Base-by-base conservation (phyloP, 1,140 invertebrate genomes). In the Melanaphis sacchari region DNA sequence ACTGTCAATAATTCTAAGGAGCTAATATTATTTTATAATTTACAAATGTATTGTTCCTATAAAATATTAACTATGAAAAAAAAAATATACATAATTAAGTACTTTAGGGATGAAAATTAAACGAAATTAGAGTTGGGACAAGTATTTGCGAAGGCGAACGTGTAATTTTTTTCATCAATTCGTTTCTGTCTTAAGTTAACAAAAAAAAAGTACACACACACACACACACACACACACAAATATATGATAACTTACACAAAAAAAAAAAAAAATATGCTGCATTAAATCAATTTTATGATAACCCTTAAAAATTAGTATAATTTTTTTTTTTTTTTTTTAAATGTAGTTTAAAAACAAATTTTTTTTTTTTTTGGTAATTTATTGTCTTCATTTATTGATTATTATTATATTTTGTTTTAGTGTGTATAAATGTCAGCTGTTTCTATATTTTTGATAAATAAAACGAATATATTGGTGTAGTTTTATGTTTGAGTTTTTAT, bases 321-420 rank as follows among this genome's bases (percentile, higher is more conserved):
- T 59, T 9, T 26, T 66, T 66, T 59, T 59, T 59, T 54, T 59
- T 31, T 31, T 66, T 66, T 11, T 11, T 9, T 4, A 59, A 59
- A 66, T 4, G 4, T n/a, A 31, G 59, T n/a, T 76, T 76, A 31
- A 76, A 76, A 76, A 76, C 31, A 76, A 31, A 76, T 76, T 76
- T 76, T 76, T n/a, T 76, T 76, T 76, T 76, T 76, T n/a, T 76
- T 76, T 76, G n/a, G 59, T 76, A n/a, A n/a, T n/a, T 76, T n/a
- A 76, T 76, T 36, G 15, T 76, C 4, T 4, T 1, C 1, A 6
- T 2, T 4, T 18, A 5, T 18, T 76, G n/a, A 76, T n/a, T 76
- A 76, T 76, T 76, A 36, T 76, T 76, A 18, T 18, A 76, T 15
- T 76, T 76, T n/a, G 31, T n/a, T 18, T 15, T n/a, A 5, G n/a